These are phyloP conservation scores for Acromyrmex heyeri DNA, from an alignment of 1,140 invertebrate genomes.

Conservation along the genomic window DNA sequence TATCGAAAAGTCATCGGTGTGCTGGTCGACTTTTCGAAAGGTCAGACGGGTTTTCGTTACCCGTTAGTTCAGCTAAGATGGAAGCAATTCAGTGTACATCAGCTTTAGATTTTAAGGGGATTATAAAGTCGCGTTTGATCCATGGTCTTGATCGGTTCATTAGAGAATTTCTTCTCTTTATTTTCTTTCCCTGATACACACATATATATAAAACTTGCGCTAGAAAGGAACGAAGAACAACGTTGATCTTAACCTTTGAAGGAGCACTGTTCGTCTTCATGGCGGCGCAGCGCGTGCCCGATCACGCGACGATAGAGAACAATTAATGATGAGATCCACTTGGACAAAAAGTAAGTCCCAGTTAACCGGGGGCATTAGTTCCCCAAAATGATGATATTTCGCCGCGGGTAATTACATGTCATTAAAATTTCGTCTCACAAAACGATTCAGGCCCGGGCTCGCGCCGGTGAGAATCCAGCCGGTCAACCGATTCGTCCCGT, in stretches of 20 bases:
- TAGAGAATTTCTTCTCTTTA: conserved; percentile 70
- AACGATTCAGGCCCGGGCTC: conserved; percentile 20
- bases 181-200: conserved; percentile 49
- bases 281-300: conserved; percentile 65
- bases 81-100: conserved; percentile 31
- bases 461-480: conserved; percentile 17
- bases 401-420: conserved; percentile 59
- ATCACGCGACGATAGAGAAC: conserved; percentile 69
- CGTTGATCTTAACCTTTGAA: conserved; percentile 59
- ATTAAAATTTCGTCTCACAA: conserved; percentile 61
- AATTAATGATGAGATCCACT: conserved; percentile 33
- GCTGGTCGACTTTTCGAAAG: conserved; percentile 80
- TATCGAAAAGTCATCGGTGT: conserved; percentile 73
- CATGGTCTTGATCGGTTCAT: conserved; percentile 81
- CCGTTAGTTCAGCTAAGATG: conserved; percentile 72
- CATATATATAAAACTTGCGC: neutral
- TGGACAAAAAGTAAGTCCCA: conserved; percentile 45
- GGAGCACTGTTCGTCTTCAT: neutral
- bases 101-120: conserved; percentile 82
- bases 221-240: conserved; percentile 77
- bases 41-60: conserved; percentile 82
- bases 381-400: conserved; percentile 63
- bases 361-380: conserved; percentile 59
- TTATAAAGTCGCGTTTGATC: conserved; percentile 80
- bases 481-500: conserved; percentile 55